These are phyloP conservation scores for Podarcis muralis DNA, from an alignment of 2,113 vertebrate genomes.

Conservation along the genomic window DNA sequence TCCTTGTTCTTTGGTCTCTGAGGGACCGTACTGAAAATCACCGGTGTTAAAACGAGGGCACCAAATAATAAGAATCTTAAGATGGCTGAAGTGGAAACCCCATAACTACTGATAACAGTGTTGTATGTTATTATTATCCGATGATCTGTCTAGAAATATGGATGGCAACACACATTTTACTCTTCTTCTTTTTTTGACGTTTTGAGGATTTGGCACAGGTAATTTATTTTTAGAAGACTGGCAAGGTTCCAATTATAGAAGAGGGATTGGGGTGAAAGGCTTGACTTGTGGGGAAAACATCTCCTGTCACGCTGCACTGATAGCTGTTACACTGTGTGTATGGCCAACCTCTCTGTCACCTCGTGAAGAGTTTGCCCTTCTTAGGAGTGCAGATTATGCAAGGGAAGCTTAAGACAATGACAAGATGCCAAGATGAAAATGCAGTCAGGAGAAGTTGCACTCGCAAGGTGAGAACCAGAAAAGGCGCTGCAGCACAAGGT, in stretches of 20 bases:
- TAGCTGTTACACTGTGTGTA: not conserved
- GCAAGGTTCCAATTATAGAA: not conserved
- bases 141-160: not conserved
- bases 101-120: not conserved
- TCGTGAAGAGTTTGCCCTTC: not conserved
- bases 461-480: not conserved
- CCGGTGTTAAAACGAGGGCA: not conserved
- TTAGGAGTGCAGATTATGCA: constrained; percentile 3
- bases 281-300: constrained; percentile 8
- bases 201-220: not conserved
- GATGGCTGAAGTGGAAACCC: not conserved
- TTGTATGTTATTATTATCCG: not conserved
- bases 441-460: not conserved
- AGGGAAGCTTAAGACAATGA: not conserved
- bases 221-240: not conserved
- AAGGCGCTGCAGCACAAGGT: not conserved
- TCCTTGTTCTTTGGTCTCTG: not conserved
- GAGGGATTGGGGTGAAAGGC: not conserved
- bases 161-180: not conserved
- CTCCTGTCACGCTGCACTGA: constrained; percentile 15
- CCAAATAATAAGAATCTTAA: not conserved
- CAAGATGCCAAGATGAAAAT: constrained; percentile 11
- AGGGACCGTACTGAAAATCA: not conserved
- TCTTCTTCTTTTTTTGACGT: not conserved
- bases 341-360: not conserved